A percentile compares a stretch with the other conserved stretches of the same genome.
phyloP scores from a whole-genome alignment of 2,113 vertebrate species.

The Phyllostomus discolor region DNA sequence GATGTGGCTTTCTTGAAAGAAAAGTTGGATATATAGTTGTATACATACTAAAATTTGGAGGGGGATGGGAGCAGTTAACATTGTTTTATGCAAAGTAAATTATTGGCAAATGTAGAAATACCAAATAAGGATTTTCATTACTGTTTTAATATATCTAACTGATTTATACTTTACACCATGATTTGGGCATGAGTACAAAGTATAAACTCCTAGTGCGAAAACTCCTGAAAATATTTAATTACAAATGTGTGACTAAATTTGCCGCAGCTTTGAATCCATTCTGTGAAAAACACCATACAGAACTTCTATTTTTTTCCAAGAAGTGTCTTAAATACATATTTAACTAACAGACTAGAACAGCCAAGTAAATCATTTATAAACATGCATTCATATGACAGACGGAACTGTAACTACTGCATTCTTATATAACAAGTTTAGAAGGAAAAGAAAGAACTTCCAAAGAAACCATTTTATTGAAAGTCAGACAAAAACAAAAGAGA shows the following conservation, averaged over 20 bases:
- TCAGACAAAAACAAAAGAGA: background rate
- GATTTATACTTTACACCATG: background rate
- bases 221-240: slow-evolving; percentile 38
- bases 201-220: background rate
- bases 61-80: background rate
- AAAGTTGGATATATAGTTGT: background rate
- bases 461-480: slow-evolving; percentile 26
- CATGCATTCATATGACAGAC: background rate
- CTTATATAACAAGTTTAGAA: background rate
- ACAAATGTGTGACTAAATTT: background rate
- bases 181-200: background rate
- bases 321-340: slow-evolving; percentile 30
- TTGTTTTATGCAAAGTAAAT: slow-evolving; percentile 44
- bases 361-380: slow-evolving; percentile 57
- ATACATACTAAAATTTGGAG: slow-evolving; percentile 10
- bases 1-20: slow-evolving; percentile 36
- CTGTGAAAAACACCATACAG: background rate
- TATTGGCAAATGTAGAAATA: background rate
- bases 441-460: background rate
- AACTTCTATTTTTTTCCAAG: background rate
- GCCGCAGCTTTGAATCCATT: slow-evolving; percentile 42
- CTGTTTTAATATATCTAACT: background rate
- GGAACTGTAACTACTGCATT: background rate
- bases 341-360: slow-evolving; percentile 52
- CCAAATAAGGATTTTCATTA: background rate